A percentile compares a stretch with the other conserved stretches of the same genome.
These are phyloP conservation scores for Ellobius talpinus DNA, from an alignment of 2,113 vertebrate species.

Conservation along the genomic window DNA sequence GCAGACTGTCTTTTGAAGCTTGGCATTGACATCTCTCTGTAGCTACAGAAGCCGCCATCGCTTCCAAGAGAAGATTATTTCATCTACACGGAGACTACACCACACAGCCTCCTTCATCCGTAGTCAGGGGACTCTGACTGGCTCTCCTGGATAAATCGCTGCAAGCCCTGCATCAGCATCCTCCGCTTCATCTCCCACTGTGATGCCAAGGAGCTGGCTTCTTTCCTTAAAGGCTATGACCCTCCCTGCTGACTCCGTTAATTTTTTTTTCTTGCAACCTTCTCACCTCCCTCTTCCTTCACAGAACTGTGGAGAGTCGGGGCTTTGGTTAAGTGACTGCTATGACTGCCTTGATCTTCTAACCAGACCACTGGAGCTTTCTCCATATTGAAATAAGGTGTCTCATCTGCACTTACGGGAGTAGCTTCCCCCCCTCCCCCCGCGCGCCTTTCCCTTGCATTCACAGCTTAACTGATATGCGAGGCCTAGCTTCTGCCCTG, in stretches of 20 bases:
- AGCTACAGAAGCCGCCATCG: too few relatives aligned
- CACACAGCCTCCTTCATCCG: neutral
- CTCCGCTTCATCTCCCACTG: neutral
- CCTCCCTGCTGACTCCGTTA: neutral
- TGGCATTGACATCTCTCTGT: neutral
- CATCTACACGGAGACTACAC: neutral
- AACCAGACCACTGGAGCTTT: neutral
- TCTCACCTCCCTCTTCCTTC: neutral
- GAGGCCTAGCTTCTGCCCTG: neutral
- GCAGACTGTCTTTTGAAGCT: neutral
- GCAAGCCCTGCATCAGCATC: neutral
- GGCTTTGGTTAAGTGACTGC: neutral
- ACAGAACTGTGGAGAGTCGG: neutral
- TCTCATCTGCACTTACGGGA: neutral
- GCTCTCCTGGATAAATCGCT: neutral
- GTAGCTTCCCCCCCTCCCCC: neutral
- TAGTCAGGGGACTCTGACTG: neutral
- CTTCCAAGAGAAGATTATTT: neutral
- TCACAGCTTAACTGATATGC: neutral
- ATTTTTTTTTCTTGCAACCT: too few relatives aligned
- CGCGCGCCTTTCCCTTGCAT: neutral
- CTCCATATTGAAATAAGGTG: neutral
- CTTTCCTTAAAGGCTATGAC: neutral
- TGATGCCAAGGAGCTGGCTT: too few relatives aligned
- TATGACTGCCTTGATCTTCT: too few relatives aligned